These are phyloP conservation scores for Rhaphigaster nebulosa DNA, from an alignment of 2,888 invertebrate genomes.

Conservation along the genomic window DNA sequence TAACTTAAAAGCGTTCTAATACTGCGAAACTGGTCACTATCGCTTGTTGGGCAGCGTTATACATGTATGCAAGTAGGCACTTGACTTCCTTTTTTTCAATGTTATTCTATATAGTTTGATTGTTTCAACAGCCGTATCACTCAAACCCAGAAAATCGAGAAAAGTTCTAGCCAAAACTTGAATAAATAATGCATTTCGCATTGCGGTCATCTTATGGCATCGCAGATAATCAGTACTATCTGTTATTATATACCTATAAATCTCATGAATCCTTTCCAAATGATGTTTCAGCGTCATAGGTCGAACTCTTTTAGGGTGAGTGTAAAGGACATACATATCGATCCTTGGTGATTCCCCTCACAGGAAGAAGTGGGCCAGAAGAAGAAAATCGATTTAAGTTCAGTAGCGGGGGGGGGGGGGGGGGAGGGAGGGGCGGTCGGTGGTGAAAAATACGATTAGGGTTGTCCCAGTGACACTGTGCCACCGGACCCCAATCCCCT, in stretches of 20 bases:
- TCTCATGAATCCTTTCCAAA: background rate
- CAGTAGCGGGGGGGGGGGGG: background rate
- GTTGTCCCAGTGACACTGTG: constrained; percentile 49
- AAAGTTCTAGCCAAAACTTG: background rate
- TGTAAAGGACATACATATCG: constrained; percentile 2
- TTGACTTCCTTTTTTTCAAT: too few species aligned
- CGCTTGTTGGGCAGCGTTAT: too few species aligned
- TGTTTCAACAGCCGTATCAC: too few species aligned
- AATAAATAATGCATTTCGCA: background rate
- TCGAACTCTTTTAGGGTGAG: background rate
- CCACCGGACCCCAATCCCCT: background rate
- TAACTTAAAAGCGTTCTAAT: background rate
- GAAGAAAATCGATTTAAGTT: constrained; percentile 50
- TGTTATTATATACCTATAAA: background rate
- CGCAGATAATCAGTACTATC: background rate
- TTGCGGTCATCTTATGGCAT: background rate
- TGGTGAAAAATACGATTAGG: constrained; percentile 55
- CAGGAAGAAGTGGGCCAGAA: constrained; percentile 49
- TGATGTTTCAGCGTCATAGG: background rate
- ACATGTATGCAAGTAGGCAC: too few species aligned
- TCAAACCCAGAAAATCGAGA: background rate
- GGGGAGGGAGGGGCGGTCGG: constrained; percentile 25
- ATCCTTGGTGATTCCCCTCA: background rate
- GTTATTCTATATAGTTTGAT: too few species aligned
- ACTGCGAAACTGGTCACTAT: background rate